Conservation (phyloP, 2,888 invertebrate species). For the Ceratothoa steindachneri region DNA sequence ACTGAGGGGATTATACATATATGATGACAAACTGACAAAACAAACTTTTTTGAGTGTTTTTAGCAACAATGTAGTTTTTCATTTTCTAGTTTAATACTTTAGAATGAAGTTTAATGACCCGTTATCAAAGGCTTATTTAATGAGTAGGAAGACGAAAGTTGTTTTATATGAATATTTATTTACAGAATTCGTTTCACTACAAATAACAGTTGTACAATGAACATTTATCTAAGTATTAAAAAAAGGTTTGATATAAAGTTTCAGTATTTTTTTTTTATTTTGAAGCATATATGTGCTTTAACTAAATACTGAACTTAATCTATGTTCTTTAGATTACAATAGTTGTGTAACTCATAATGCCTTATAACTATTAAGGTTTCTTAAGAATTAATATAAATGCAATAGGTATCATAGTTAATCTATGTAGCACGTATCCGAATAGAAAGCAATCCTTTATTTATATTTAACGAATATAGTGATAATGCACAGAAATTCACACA, state of each 20-base stretch:
- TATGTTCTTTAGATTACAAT: not conserved
- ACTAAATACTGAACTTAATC: not conserved
- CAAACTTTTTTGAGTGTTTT: too few species aligned
- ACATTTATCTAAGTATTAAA: not conserved
- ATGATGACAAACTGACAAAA: too few species aligned
- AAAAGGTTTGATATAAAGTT: not conserved
- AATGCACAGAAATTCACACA: not conserved
- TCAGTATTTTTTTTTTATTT: not conserved
- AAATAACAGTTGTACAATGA: conserved; percentile 9
- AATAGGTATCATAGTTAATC: not conserved
- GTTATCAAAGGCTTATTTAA: too few species aligned
- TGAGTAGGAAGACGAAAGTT: not conserved
- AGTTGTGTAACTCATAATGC: not conserved
- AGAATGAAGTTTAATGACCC: too few species aligned
- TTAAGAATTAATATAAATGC: not conserved
- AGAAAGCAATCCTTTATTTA: not conserved
- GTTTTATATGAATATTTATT: conserved; percentile 8
- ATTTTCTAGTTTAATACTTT: too few species aligned
- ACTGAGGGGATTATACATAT: too few species aligned
- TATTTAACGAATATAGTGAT: not conserved
- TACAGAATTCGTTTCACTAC: not conserved
- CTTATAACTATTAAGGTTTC: not conserved
- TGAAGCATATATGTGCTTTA: not conserved
- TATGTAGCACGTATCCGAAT: not conserved
- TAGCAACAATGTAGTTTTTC: too few species aligned